phyloP scores from a whole-genome alignment of 2,888 invertebrate species.

The Thera obeliscata region DNA sequence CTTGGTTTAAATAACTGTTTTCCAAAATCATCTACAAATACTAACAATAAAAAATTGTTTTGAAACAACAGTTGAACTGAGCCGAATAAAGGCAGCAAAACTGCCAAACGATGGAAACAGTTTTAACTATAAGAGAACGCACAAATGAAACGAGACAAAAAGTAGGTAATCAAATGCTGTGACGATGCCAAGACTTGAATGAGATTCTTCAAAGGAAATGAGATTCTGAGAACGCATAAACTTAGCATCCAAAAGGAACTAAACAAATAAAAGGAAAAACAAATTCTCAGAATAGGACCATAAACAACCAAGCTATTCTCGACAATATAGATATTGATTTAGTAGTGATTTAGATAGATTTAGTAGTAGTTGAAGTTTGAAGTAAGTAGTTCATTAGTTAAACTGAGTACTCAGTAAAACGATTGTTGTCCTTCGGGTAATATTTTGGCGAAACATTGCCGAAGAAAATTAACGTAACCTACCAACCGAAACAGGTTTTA shows the following conservation, averaged over 20 bases:
- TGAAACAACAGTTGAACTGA: too few relatives aligned
- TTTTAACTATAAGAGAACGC: background rate
- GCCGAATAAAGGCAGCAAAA: too few relatives aligned
- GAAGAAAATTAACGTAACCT: too few relatives aligned
- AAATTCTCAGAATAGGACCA: conserved; percentile 9
- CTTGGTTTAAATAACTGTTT: too few relatives aligned
- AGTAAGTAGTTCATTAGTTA: background rate
- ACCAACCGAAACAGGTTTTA: too few relatives aligned
- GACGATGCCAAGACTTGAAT: conserved; percentile 1
- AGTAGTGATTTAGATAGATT: too few relatives aligned
- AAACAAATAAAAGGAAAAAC: conserved; percentile 10
- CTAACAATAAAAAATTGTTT: too few relatives aligned
- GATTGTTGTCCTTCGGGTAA: too few relatives aligned
- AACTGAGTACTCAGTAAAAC: background rate
- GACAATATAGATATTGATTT: background rate
- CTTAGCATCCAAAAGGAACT: background rate
- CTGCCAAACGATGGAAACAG: background rate
- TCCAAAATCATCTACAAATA: too few relatives aligned
- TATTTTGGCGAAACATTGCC: too few relatives aligned
- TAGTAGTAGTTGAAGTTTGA: too few relatives aligned
- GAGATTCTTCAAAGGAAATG: conserved; percentile 14
- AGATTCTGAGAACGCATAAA: conserved; percentile 18
- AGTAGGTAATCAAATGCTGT: conserved; percentile 1
- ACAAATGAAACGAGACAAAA: background rate
- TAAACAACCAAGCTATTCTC: conserved; percentile 5